Evolutionary conservation across 2,888 invertebrate species (phyloP).

Genomic region (Himalopsyche kuldschensis): DNA sequence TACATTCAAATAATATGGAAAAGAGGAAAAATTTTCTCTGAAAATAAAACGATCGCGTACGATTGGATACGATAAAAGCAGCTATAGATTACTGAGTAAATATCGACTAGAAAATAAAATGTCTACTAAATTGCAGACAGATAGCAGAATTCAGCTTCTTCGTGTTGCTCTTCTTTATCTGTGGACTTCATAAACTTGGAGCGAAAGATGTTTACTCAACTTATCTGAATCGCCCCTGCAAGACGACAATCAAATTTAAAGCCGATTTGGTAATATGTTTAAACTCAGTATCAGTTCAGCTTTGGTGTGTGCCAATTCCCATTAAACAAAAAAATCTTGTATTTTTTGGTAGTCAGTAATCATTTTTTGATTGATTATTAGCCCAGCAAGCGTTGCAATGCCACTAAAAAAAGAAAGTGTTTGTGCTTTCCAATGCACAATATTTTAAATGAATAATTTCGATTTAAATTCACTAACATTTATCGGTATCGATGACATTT

Average conservation of each 20-base stretch:
- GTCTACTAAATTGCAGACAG: slow-evolving; percentile 10
- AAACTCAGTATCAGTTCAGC: background rate
- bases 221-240: background rate
- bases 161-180: background rate
- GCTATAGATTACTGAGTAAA: slow-evolving; percentile 16
- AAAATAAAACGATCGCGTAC: slow-evolving; percentile 16
- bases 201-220: background rate
- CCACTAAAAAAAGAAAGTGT: too few species aligned
- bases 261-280: background rate
- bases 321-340: too few species aligned
- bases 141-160: background rate
- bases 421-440: too few species aligned
- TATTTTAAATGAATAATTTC: too few species aligned
- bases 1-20: background rate
- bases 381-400: too few species aligned
- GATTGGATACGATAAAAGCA: slow-evolving; percentile 16
- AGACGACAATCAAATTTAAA: background rate
- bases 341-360: too few species aligned
- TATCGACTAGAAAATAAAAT: slow-evolving; percentile 17
- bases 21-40: background rate
- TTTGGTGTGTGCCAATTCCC: too few species aligned
- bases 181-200: background rate
- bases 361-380: too few species aligned
- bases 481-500: too few species aligned
- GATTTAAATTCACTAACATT: too few species aligned